These are phyloP conservation scores for Chloropsis hardwickii DNA, from an alignment of 2,113 vertebrate species.

Conservation along the genomic window DNA sequence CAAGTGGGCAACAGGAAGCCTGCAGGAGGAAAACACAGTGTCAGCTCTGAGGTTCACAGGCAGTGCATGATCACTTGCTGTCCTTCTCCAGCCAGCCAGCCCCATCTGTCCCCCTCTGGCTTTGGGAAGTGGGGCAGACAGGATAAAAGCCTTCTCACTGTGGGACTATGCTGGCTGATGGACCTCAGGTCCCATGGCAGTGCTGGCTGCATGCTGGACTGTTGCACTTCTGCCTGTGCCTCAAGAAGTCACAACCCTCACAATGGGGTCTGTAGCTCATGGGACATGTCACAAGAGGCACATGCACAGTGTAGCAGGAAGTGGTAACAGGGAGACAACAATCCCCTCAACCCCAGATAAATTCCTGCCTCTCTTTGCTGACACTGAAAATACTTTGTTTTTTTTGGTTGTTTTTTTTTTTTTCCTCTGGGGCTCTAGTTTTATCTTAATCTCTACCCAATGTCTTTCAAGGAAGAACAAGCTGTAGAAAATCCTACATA, in stretches of 20 bases:
- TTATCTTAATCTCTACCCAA: background rate
- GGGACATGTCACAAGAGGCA: background rate
- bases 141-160: background rate
- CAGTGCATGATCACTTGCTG: background rate
- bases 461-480: background rate
- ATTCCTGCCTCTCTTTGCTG: background rate
- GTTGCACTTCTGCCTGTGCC: background rate
- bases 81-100: background rate
- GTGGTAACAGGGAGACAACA: background rate
- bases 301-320: background rate
- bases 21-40: background rate
- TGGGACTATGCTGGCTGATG: background rate
- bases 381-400: background rate
- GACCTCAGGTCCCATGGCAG: background rate
- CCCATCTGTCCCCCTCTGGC: rapidly evolving
- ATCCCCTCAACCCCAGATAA: background rate
- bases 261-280: background rate
- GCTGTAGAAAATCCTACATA: rapidly evolving
- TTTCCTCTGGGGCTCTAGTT: background rate
- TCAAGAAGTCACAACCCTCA: background rate
- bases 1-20: background rate
- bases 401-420: background rate
- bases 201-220: background rate
- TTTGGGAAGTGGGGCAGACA: background rate
- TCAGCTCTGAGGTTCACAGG: background rate